Base-by-base conservation (phyloP, 2,113 vertebrate species). In the Cisticola juncidis region DNA sequence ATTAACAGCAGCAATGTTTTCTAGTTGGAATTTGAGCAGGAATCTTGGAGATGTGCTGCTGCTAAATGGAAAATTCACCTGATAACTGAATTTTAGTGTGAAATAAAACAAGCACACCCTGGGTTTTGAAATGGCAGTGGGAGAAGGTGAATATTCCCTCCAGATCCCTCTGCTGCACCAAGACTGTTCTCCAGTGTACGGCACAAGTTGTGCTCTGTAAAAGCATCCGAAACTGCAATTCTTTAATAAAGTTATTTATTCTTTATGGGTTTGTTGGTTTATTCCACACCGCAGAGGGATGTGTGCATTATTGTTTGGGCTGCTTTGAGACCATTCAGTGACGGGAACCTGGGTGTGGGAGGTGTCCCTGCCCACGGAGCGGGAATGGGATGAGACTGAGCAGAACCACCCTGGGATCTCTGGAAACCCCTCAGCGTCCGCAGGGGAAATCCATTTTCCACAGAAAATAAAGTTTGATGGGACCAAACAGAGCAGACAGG, bases 211-310 rank as follows among this genome's bases (percentile, higher is more conserved):
- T 86, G 83, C 40, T 66, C 5, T 8, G 12, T 38, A 58, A 57
- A 93, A 81, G 12, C 60, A 86, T 9, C 58, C 42, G 18, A 56
- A 73, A 58, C 57, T 65, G 40, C 26, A 79, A 10, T 33, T 71
- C 69, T 85, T 82, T 42, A 97, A 28, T 96, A 96, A 97, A 96
- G 81, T 48, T 79, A 84, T 94, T 94, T 95, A 86, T 96, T 97
- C 24, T 13, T 86, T 56, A 60, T 5, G 26, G 9, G 16, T 7
- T 20, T 7, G 31, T 47, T 80, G 64, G 11, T 36, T 92, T 71
- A 2, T 31, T 82, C 9, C 13, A 0, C 18, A 8, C 14, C 2
- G 4, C 22, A 25, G 11, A 4, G 9, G 2, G 9, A 33, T 4
- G 14, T 31, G 16, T 17, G 35, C 3, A 0, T 62, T 28, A 12